phyloP scores from a whole-genome alignment of 2,797 vertebrate species.

The Rhinella marina region DNA sequence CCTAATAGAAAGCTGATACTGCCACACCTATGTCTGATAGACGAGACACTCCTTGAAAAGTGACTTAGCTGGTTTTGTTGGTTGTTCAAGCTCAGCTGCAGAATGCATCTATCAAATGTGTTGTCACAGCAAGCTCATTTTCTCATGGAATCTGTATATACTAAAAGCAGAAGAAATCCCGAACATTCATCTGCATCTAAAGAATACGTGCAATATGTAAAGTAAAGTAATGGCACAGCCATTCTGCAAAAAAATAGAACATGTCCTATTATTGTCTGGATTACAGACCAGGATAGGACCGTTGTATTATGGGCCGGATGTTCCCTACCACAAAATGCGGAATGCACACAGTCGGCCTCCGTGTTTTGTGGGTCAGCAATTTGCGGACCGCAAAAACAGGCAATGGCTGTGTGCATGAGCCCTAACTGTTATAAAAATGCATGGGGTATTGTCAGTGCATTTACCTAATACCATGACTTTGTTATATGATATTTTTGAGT shows the following conservation, averaged over 20 bases:
- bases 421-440: no score
- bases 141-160: constrained; percentile 26
- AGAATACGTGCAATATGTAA: not conserved
- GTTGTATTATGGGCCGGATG: no score
- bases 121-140: constrained; percentile 33
- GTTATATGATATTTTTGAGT: not conserved
- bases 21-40: constrained; percentile 46
- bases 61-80: constrained; percentile 46
- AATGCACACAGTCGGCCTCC: no score
- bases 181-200: not conserved
- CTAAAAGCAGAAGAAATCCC: constrained; percentile 30
- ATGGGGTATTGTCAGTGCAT: no score
- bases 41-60: constrained; percentile 40
- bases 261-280: no score
- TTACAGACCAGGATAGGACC: no score
- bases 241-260: no score
- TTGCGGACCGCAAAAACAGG: no score
- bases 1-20: constrained; percentile 34
- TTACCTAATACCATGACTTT: no score
- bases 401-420: no score
- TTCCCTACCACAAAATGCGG: no score
- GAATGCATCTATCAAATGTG: constrained; percentile 18
- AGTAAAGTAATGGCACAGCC: not conserved
- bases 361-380: no score
- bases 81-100: constrained; percentile 12